Evolutionary conservation across 2,113 vertebrate genomes (phyloP).

Genomic region (Psilopsiagon aymara): DNA sequence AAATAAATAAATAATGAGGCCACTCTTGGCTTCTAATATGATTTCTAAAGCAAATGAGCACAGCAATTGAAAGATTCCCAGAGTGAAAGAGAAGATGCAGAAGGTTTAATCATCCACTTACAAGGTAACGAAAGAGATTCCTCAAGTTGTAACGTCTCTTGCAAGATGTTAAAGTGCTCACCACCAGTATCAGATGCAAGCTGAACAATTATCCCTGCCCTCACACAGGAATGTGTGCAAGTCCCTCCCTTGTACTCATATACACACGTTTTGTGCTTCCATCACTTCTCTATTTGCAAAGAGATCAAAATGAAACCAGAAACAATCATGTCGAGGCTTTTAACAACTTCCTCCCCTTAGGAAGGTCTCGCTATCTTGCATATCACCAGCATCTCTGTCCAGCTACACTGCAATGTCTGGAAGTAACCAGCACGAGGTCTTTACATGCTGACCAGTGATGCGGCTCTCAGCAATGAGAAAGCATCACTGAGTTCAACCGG

Average conservation of each 20-base stretch:
- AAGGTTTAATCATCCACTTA: conserved; percentile 25
- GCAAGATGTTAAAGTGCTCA: background rate
- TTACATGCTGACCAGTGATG: fast-evolving
- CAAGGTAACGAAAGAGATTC: background rate
- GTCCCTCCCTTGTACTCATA: background rate
- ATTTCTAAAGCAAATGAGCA: background rate
- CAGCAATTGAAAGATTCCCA: background rate
- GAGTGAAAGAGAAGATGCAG: background rate
- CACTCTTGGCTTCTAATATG: background rate
- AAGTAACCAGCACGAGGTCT: fast-evolving
- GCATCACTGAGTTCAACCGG: background rate
- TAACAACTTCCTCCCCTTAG: fast-evolving
- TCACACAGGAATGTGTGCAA: background rate
- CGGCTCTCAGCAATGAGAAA: background rate
- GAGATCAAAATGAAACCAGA: background rate
- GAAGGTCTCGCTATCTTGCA: background rate
- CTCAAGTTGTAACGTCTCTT: background rate
- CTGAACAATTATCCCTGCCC: background rate
- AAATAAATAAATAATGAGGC: background rate
- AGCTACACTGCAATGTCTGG: background rate
- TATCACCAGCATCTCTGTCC: background rate
- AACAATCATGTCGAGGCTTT: fast-evolving
- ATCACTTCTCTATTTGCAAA: background rate
- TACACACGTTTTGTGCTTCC: background rate
- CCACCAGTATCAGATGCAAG: background rate